Percentiles rank a stretch among this genome's conserved stretches.
These are phyloP conservation scores for Saguinus imperator DNA, from an alignment of 2,113 vertebrate species.

Conservation along the genomic window DNA sequence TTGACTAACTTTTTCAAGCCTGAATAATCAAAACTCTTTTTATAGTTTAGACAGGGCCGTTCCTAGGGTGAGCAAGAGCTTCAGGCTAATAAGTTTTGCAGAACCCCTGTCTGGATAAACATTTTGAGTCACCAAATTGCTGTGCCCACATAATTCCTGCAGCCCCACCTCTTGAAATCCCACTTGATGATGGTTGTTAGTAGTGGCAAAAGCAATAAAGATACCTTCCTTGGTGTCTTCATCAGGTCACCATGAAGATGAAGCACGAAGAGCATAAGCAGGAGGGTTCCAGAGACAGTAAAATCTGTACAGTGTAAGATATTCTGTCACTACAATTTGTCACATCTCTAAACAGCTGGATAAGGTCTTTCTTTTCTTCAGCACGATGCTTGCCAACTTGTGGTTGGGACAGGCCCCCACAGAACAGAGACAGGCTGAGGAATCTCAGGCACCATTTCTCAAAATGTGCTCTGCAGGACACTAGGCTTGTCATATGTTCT, in stretches of 20 bases:
- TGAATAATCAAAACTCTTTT: not conserved
- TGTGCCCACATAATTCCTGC: not conserved
- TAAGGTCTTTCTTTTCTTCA: not conserved
- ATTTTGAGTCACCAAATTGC: not conserved
- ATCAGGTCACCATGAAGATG: not conserved
- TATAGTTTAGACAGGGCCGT: not conserved
- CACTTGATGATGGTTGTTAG: not conserved
- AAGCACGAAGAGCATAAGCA: not conserved
- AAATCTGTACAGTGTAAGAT: not conserved
- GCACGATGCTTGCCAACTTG: not conserved
- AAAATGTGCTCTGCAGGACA: not conserved
- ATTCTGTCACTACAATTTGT: not conserved
- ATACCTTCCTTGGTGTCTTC: not conserved
- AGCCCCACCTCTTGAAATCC: not conserved
- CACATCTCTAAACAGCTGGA: not conserved
- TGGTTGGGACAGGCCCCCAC: no score
- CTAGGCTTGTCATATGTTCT: not conserved
- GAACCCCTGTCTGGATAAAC: not conserved
- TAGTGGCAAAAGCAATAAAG: not conserved
- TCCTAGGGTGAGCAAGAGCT: not conserved
- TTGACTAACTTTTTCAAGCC: not conserved
- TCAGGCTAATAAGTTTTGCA: not conserved
- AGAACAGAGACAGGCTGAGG: not conserved
- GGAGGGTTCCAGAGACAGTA: not conserved
- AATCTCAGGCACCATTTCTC: not conserved